Evolutionary conservation across 2,797 vertebrate genomes (phyloP).

Genomic region (Hydrophis major): DNA sequence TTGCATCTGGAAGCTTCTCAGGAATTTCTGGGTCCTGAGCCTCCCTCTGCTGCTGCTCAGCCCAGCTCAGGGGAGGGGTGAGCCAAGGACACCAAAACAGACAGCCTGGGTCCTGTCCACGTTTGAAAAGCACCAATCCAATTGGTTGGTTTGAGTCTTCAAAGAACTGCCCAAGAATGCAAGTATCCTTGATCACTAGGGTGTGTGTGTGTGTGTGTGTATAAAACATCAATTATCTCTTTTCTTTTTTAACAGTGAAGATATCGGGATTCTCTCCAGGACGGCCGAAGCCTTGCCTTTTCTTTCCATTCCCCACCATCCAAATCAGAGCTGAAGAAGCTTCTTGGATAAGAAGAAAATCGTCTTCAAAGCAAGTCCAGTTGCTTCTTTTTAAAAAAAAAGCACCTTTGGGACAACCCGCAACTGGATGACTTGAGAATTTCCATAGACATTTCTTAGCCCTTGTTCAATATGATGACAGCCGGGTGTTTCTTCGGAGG

Average conservation of each 20-base stretch:
- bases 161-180: slow-evolving; percentile 1
- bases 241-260: neutral
- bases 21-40: slow-evolving; percentile 6
- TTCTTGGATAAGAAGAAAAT: too few species aligned
- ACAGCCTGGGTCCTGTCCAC: neutral
- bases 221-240: neutral
- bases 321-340: too few species aligned
- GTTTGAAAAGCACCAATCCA: neutral
- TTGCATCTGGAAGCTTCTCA: slow-evolving; percentile 38
- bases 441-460: neutral
- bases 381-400: too few species aligned
- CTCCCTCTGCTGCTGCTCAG: neutral
- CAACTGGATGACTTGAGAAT: too few species aligned
- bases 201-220: too few species aligned
- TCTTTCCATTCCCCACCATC: too few species aligned
- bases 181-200: neutral
- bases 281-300: neutral
- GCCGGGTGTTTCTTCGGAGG: too few species aligned
- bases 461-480: neutral
- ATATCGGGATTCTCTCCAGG: neutral
- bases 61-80: slow-evolving; percentile 26
- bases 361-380: too few species aligned
- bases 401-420: too few species aligned
- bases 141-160: slow-evolving; percentile 13
- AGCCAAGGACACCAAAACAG: slow-evolving; percentile 32